These are phyloP conservation scores for Trichomalopsis sarcophagae DNA, from an alignment of 1,140 invertebrate species.

Conservation along the genomic window DNA sequence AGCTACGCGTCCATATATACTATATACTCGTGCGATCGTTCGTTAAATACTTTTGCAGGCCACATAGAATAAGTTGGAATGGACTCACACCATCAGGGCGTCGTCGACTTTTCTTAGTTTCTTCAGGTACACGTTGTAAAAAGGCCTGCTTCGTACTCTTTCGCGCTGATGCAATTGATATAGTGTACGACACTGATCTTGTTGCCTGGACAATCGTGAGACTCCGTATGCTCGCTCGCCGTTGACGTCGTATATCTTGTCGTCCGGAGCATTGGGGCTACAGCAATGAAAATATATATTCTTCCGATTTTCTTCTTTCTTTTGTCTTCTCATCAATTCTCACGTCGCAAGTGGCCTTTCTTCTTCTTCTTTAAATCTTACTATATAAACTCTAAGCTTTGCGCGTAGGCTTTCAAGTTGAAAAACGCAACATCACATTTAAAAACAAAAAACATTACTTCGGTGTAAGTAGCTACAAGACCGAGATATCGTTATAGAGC, in stretches of 20 bases:
- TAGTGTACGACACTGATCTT: conserved; percentile 2
- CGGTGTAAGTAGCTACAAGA: conserved; percentile 42
- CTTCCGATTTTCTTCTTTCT: neutral
- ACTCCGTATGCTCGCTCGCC: neutral
- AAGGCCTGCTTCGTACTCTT: conserved; percentile 34
- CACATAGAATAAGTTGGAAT: conserved; percentile 23
- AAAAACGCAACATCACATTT: conserved; percentile 41
- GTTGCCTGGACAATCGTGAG: neutral
- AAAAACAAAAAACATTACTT: conserved; percentile 34
- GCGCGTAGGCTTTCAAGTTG: conserved; percentile 40
- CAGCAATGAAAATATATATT: neutral
- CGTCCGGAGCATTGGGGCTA: conserved; percentile 9
- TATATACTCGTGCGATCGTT: conserved; percentile 22
- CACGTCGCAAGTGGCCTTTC: conserved; percentile 32
- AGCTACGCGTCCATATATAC: neutral
- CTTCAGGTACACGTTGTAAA: conserved; percentile 47
- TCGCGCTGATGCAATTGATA: neutral
- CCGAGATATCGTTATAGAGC: conserved; percentile 8
- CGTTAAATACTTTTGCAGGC: conserved; percentile 33
- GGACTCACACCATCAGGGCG: neutral
- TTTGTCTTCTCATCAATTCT: conserved; percentile 16
- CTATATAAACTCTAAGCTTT: conserved; percentile 40
- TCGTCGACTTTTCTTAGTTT: conserved; percentile 9
- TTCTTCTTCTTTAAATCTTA: conserved; percentile 14
- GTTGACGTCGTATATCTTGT: neutral